Evolutionary conservation across 2,113 vertebrate species (phyloP), one percentile per base, ranked within the genome.

Genomic region (Mus spicilegus): DNA sequence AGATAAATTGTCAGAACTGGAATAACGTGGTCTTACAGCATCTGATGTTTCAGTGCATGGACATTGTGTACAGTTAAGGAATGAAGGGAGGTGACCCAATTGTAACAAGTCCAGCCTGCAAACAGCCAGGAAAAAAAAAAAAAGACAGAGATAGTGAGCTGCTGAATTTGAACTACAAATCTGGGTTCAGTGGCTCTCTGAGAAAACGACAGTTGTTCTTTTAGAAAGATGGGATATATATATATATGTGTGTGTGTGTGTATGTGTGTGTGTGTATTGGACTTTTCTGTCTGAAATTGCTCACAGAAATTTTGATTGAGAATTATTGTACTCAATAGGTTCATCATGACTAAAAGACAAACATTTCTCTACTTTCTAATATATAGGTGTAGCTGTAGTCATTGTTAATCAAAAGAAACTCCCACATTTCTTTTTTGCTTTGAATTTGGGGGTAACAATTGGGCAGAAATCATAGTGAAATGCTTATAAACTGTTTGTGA

Each of bases 331-430:
- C 86, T 72, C 58, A 87, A 61, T 84, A 92, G 72, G 70, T 26
- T 93, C 28, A 73, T 56, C 56, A 67, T 10, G 69, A 46, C 0
- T 75, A 76, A 22, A 89, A 65, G 65, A 90, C 24, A 75, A 77
- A 91, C 65, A 89, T 87, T 91, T 90, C 82, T 72, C 91, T 97
- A 49, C n/a, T 97, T 93, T 56, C 65, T 96, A 90, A 87, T 87
- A 72, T 77, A 65, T 93, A 33, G 61, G 56, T 91, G 28, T 94
- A 93, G 90, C 46, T 49, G 0, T 75, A 89, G 49, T 82, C 88
- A 87, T 80, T 92, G 24, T 33, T 89, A 92, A 70, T 92, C 56
- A 76, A 87, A 96, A 97, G 89, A 73, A 4, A 91, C 63, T 16
- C 19, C 5, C 81, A n/a, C 77, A 65, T 94, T 54, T 54, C 33